Conservation (phyloP, 2,113 vertebrate genomes). For the Pachyramphus minor region DNA sequence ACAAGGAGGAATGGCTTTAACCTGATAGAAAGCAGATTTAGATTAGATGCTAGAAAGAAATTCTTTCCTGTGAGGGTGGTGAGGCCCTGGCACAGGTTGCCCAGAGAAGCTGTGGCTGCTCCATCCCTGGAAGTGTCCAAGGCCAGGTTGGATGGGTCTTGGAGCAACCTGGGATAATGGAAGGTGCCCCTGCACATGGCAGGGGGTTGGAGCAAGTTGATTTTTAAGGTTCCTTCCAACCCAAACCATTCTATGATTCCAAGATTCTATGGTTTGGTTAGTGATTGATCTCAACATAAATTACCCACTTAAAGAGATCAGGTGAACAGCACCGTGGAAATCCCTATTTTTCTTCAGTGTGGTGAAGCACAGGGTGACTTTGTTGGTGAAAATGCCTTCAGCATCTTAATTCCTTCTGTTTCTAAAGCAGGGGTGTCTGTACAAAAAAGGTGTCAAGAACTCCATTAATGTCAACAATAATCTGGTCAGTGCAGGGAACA, state of each 20-base stretch:
- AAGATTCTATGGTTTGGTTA: neutral
- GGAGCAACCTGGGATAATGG: neutral
- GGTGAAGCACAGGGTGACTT: neutral
- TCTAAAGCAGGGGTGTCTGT: neutral
- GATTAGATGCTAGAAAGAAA: neutral
- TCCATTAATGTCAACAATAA: neutral
- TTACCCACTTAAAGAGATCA: neutral
- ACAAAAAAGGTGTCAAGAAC: no score
- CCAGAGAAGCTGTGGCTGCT: neutral
- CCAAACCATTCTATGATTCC: neutral
- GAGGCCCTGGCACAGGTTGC: neutral
- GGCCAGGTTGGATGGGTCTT: accelerated
- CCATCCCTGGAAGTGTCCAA: neutral
- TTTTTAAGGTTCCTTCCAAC: neutral
- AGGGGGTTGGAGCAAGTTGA: accelerated
- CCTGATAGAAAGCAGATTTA: neutral
- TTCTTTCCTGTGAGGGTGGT: neutral
- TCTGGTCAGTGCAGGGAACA: neutral
- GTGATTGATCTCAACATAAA: neutral
- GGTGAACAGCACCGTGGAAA: neutral
- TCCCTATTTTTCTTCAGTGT: neutral
- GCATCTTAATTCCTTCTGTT: neutral
- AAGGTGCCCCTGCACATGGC: neutral
- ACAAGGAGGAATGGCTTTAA: neutral
- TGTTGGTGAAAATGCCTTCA: neutral